Percentiles rank a stretch among this genome's conserved stretches.
Conservation (phyloP, 2,797 vertebrate genomes). For the Neostethus bicornis region DNA sequence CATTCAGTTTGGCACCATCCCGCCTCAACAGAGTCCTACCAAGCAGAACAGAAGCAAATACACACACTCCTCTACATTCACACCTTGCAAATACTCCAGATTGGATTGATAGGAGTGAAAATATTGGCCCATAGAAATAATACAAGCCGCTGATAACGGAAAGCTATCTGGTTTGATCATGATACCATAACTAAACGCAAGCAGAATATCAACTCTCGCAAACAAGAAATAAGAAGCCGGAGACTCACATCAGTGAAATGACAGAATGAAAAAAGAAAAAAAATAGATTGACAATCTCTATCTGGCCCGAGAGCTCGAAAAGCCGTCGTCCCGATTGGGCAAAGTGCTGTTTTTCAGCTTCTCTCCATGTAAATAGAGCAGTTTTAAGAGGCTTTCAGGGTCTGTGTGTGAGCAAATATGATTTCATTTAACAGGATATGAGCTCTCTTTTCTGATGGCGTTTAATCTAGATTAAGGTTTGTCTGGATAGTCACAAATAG, state of each 20-base stretch:
- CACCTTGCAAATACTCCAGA: constrained; percentile 78
- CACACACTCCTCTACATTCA: constrained; percentile 38
- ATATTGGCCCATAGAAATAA: constrained; percentile 84
- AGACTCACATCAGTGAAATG: constrained; percentile 49
- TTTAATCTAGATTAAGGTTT: constrained; percentile 75
- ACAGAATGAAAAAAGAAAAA: constrained; percentile 63
- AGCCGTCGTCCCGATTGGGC: constrained; percentile 10
- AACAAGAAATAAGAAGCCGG: constrained; percentile 70
- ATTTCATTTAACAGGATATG: constrained; percentile 77
- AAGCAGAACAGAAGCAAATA: constrained; percentile 58
- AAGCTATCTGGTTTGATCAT: constrained; percentile 67
- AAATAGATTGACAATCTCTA: constrained; percentile 44
- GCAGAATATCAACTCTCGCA: constrained; percentile 72
- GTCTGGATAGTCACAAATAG: constrained; percentile 69
- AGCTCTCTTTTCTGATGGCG: constrained; percentile 66
- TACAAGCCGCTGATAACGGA: constrained; percentile 75
- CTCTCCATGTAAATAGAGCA: constrained; percentile 63
- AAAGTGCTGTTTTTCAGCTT: constrained; percentile 49
- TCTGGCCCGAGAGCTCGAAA: constrained; percentile 34
- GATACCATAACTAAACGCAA: constrained; percentile 66
- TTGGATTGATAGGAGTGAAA: constrained; percentile 79
- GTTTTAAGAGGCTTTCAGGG: constrained; percentile 69
- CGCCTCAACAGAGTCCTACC: constrained; percentile 58
- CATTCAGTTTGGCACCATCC: constrained; percentile 19
- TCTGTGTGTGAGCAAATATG: constrained; percentile 60